Evolutionary conservation across 2,113 vertebrate genomes (phyloP), one percentile per base, ranked within the genome.

Genomic region (Istiophorus platypterus): DNA sequence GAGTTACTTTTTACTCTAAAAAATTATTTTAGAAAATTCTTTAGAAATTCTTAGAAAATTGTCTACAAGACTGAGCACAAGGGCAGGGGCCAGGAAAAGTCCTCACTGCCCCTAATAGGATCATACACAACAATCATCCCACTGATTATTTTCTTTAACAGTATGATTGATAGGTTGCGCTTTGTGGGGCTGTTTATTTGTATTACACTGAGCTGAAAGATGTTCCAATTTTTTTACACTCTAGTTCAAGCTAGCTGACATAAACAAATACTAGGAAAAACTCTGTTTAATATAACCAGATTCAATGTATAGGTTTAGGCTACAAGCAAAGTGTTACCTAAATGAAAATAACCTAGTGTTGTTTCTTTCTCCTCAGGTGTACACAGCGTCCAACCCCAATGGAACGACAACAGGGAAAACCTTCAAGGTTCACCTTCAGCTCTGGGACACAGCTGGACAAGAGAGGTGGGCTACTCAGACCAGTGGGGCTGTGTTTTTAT

Each of bases 371-470:
- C 45, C 31, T 37, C 84, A 99, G 97, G 90, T 96, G 18, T 98
- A 98, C 88, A 97, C 94, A n/a, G 94, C 95, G 2, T 94, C 95
- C 78, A 96, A 96, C 75, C 80, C 96, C 7, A 97, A 97, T 93
- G 97, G 95, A 49, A 95, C 96, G 22, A 91, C 96, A 34, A 88
- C 96, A 4, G 97, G 97, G 31, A 98, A 97, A 86, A 94, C 96
- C 13, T 97, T 98, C 86, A 99, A 97, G 90, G 97, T 99, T 0
- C 98, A 99, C 78, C 96, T 99, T 41, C 98, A 99, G 92, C 97
- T 99, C 2, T 99, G 98, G 98, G 98, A 99, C 95, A 99, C 98
- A 5, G 98, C 98, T 0, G 98, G 98, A 64, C 98, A 99, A 91
- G 98, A 99, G 92, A 96, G 98, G 98, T 98, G 95, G 39, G 87